Evolutionary conservation across 2,113 vertebrate species (phyloP), one percentile per base, ranked within the genome.

Genomic region (Uria lomvia): DNA sequence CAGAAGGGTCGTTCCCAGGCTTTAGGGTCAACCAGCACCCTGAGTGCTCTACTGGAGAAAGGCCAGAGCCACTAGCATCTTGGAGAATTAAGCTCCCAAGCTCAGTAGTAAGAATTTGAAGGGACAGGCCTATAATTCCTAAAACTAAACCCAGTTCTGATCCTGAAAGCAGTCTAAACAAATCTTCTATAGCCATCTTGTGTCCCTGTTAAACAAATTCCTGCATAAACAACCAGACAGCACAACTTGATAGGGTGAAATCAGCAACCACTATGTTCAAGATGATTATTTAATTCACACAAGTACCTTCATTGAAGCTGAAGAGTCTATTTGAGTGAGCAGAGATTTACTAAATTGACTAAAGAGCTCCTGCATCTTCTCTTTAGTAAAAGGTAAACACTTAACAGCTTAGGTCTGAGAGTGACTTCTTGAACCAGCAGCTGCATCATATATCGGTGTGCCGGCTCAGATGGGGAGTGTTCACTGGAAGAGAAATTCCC

Each of bases 1-100:
- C 22, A 42, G 50, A 29, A 63, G 11, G 76, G 18, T 15, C 10
- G 1, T 34, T 76, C 21, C 11, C 14, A 34, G 47, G 34, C 68
- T 79, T 65, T 72, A 73, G 87, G 92, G 14, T 23, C 49, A 92
- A 70, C 52, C 70, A 72, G 32, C 8, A 60, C 47, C 30, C 73
- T n/a, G 36, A 94, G 58, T 73, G 49, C 19, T 72, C 72, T 75
- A 21, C 58, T 91, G 86, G 88, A 97, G 32, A 63, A 89, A 63
- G 56, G 63, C 68, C 88, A 92, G 76, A 89, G 30, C 1, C 2
- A 56, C 32, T 65, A 66, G 17, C 0, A 1, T 17, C 40, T 21
- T n/a, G 38, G 56, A 78, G 26, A 94, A 70, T 47, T 62, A 45
- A 68, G 11, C 1, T 79, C 20, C 3, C 49, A 62, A 68, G 8